These are phyloP conservation scores for Catostylus mosaicus DNA, from an alignment of 30 jellyfish, hydroid and myxozoan species.

Conservation along the genomic window DNA sequence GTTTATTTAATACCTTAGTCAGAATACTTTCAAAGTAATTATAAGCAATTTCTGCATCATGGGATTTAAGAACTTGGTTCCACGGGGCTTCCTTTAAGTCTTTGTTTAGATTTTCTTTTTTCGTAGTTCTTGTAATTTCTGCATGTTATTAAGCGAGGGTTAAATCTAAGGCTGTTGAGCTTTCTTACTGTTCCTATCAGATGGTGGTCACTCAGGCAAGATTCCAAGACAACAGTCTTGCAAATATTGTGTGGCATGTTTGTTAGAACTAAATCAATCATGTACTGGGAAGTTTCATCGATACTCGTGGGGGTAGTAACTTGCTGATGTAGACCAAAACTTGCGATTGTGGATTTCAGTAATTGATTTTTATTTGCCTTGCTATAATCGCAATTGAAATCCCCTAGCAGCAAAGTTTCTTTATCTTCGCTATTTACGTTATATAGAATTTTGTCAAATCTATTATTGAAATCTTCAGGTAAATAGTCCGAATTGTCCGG, in stretches of 20 bases:
- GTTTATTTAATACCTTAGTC: constrained; percentile 41
- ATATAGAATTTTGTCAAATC: too few species aligned
- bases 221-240: constrained; percentile 42
- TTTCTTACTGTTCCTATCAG: constrained; percentile 49
- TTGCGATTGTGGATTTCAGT: constrained; percentile 38
- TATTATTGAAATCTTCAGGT: too few species aligned
- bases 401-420: too few species aligned
- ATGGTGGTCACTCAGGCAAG: constrained; percentile 65
- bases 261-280: constrained; percentile 53
- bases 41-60: constrained; percentile 50
- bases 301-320: constrained; percentile 55
- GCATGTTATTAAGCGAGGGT: constrained; percentile 65
- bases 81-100: constrained; percentile 47
- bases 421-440: too few species aligned
- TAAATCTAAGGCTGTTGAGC: constrained; percentile 60
- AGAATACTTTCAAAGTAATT: constrained; percentile 41
- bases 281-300: constrained; percentile 22
- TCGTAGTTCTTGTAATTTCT: constrained; percentile 60
- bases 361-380: not conserved
- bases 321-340: constrained; percentile 53
- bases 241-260: constrained; percentile 59
- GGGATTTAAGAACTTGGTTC: constrained; percentile 50
- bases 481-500: too few species aligned
- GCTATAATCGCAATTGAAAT: too few species aligned
- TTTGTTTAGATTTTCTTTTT: constrained; percentile 26